phyloP scores from a whole-genome alignment of 2,113 vertebrate species.

The Psilopsiagon aymara region DNA sequence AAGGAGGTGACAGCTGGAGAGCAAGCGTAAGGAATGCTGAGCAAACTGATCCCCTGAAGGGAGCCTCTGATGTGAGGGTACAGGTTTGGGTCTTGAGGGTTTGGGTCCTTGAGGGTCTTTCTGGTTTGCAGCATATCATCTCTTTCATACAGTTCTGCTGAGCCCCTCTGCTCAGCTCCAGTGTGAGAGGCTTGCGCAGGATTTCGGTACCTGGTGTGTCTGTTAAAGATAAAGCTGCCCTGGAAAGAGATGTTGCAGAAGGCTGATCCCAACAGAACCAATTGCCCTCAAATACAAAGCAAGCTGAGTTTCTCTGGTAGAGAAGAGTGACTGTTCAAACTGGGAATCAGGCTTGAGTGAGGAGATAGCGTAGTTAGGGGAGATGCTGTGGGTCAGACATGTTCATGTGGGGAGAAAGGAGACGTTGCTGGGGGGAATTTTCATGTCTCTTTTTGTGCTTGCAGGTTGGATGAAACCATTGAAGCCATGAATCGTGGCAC shows the following conservation, averaged over 20 bases:
- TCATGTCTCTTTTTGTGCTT: slow-evolving; percentile 8
- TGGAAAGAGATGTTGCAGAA: background rate
- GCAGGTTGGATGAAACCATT: slow-evolving; percentile 89
- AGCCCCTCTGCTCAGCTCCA: background rate
- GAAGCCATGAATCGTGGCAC: slow-evolving; percentile 80
- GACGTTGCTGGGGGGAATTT: background rate
- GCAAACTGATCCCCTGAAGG: background rate
- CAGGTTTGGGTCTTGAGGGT: background rate
- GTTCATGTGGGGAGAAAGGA: background rate
- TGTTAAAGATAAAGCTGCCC: background rate
- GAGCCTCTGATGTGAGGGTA: background rate
- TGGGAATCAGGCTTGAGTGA: rapidly evolving
- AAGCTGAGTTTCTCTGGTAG: background rate
- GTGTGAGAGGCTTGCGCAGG: rapidly evolving
- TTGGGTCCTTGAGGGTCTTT: background rate
- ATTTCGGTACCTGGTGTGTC: background rate
- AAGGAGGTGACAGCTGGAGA: background rate
- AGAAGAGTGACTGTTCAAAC: background rate
- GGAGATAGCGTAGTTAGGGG: rapidly evolving
- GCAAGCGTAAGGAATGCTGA: background rate
- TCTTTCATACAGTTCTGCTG: background rate
- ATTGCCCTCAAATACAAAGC: background rate
- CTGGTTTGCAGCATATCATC: background rate
- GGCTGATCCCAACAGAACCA: background rate
- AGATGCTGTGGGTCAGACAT: background rate